Base-by-base conservation (phyloP, 2,797 vertebrate species). In the Arremon brunneinucha region DNA sequence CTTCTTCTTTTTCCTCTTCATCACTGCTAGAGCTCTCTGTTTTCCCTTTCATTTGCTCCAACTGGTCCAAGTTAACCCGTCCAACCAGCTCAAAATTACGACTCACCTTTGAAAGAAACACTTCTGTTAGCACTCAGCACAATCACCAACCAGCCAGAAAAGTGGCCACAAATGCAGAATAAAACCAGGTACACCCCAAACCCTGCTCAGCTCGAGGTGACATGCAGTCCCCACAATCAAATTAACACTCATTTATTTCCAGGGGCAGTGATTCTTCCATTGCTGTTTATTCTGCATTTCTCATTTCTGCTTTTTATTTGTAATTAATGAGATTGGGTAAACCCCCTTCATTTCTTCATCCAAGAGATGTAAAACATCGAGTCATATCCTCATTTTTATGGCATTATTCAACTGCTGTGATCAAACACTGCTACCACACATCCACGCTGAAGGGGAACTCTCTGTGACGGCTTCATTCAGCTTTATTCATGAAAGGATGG, bases 81-180 rank as follows among this genome's bases (percentile, higher is more conserved):
- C 99, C 99, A 97, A 99, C 99, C 96, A 99, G 97, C 97, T 99
- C 99, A 96, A 99, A 99, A 98, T 99, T 99, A 44, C 99, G 98
- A 95, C 98, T 98, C 86, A 99, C 99, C 99, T 99, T 97, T 62
- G 56, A 91, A 79, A 89, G 83, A 70, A 88, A 92, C 4, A 41
- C 28, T 41, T 64, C 12, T 62, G 20, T 70, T 64, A 95, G 57
- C 34, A 27, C 83, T 50, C 46, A 77, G 41, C 26, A 92, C 17
- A 49, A 64, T 4, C 28, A 83, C 8, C 23, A 69, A 24, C 16
- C 69, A 87, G 22, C 26, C 39, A 74, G 52, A 50, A 80, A 80
- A 85, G 64, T 20, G 30, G 53, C 6, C 60, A 72, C 17, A 39
- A 15, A 70, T 3, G 6, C 22, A 85, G 59, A 92, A 13, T 11